Evolutionary conservation across 1,140 invertebrate species (phyloP).

Genomic region (Musca vetustissima): DNA sequence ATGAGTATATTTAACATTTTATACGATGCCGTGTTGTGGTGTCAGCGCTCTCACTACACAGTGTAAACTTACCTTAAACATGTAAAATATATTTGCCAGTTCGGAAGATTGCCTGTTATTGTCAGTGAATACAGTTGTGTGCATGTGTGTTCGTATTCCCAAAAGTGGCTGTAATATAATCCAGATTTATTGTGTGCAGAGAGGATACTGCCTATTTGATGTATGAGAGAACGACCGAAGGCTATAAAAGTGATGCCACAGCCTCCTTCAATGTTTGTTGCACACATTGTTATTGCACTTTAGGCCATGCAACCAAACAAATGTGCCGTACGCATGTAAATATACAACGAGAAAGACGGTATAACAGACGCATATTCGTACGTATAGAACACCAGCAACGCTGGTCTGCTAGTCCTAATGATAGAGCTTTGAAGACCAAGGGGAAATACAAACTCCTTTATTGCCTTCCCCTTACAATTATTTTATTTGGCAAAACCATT

Average conservation of each 20-base stretch:
- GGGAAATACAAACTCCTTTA: constrained; percentile 1
- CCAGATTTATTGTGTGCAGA: constrained; percentile 21
- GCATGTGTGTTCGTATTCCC: constrained; percentile 8
- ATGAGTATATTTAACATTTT: too few relatives aligned
- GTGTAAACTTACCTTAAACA: constrained; percentile 7
- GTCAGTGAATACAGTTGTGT: too few relatives aligned
- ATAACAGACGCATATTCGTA: too few relatives aligned
- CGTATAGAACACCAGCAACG: too few relatives aligned
- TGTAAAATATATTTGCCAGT: constrained; percentile 1
- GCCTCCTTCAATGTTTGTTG: constrained; percentile 5
- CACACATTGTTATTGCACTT: constrained; percentile 13
- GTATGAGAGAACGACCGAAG: neutral
- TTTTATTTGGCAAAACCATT: constrained; percentile 20
- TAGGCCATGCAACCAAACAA: neutral
- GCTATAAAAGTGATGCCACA: constrained; percentile 4
- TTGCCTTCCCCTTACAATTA: constrained; percentile 13
- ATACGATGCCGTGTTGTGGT: too few relatives aligned
- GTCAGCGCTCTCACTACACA: too few relatives aligned
- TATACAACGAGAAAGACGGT: neutral
- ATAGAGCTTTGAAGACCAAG: too few relatives aligned
- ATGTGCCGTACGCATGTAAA: neutral
- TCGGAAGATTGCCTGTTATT: too few relatives aligned
- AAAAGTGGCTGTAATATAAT: constrained; percentile 23
- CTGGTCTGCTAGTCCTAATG: too few relatives aligned
- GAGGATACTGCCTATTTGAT: constrained; percentile 1